Evolutionary conservation across 2,888 invertebrate genomes (phyloP).

Genomic region (Apamea crenata): DNA sequence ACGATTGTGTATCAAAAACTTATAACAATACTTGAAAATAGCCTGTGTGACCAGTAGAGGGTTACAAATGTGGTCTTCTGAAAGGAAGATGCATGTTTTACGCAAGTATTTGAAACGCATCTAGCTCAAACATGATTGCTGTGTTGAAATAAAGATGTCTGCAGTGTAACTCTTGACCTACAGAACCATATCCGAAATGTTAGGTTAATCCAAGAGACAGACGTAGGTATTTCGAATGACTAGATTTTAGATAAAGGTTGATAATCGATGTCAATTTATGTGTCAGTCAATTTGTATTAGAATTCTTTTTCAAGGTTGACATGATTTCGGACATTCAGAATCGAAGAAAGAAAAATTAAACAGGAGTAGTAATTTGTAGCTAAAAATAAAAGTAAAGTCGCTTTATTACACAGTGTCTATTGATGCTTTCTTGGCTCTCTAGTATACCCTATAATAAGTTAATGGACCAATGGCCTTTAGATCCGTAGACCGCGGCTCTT

Average conservation of each 20-base stretch:
- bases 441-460: neutral
- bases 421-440: neutral
- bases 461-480: too few relatives aligned
- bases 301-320: neutral
- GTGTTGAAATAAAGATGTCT: slow-evolving; percentile 52
- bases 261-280: slow-evolving; percentile 15
- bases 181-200: slow-evolving; percentile 43
- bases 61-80: slow-evolving; percentile 59
- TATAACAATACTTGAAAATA: slow-evolving; percentile 60
- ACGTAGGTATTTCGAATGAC: slow-evolving; percentile 14
- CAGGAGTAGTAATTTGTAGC: neutral
- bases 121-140: slow-evolving; percentile 49
- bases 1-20: slow-evolving; percentile 75
- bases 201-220: slow-evolving; percentile 27
- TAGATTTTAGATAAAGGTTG: neutral
- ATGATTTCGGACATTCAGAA: neutral
- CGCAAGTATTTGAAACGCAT: slow-evolving; percentile 52
- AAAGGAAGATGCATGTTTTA: slow-evolving; percentile 51
- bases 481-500: too few relatives aligned
- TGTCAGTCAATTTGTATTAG: neutral
- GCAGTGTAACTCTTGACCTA: slow-evolving; percentile 44
- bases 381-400: neutral
- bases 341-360: neutral
- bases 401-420: neutral
- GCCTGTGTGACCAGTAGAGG: slow-evolving; percentile 45